phyloP scores from a whole-genome alignment of 2,113 vertebrate species.

The Ancistrus triradiatus region DNA sequence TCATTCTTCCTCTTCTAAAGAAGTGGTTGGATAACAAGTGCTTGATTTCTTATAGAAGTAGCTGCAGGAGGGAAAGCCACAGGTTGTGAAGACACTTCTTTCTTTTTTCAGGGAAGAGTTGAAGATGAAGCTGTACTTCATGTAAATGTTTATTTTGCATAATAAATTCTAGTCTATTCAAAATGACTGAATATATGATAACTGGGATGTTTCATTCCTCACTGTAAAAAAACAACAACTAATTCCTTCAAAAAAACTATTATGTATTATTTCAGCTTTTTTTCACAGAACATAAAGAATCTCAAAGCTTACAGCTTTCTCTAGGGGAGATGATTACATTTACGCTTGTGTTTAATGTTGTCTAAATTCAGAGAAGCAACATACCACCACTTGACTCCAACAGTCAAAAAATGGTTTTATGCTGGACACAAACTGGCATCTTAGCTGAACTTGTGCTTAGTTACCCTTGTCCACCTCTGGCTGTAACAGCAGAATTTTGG shows the following conservation, averaged over 20 bases:
- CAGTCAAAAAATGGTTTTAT: too few relatives aligned
- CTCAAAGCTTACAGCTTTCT: too few relatives aligned
- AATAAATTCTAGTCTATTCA: neutral
- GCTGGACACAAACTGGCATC: too few relatives aligned
- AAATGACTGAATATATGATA: neutral
- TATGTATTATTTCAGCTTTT: too few relatives aligned
- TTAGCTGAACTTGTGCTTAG: constrained; percentile 9
- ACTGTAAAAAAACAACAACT: too few relatives aligned
- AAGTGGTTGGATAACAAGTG: neutral
- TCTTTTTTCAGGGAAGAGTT: neutral
- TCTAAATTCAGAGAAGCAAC: too few relatives aligned
- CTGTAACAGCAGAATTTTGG: constrained; percentile 39
- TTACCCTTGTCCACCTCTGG: constrained; percentile 45
- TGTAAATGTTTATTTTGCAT: constrained; percentile 23
- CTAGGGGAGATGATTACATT: too few relatives aligned
- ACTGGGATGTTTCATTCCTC: too few relatives aligned
- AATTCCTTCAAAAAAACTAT: too few relatives aligned
- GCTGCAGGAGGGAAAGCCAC: neutral
- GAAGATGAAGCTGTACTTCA: neutral
- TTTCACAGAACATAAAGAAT: too few relatives aligned
- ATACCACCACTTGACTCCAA: too few relatives aligned
- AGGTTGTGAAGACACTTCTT: constrained; percentile 2
- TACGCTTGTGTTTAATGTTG: too few relatives aligned
- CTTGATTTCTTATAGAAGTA: constrained; percentile 11
- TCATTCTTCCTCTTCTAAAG: constrained; percentile 27